Evolutionary conservation across 2,113 vertebrate species (phyloP).

Genomic region (Eleginops maclovinus): DNA sequence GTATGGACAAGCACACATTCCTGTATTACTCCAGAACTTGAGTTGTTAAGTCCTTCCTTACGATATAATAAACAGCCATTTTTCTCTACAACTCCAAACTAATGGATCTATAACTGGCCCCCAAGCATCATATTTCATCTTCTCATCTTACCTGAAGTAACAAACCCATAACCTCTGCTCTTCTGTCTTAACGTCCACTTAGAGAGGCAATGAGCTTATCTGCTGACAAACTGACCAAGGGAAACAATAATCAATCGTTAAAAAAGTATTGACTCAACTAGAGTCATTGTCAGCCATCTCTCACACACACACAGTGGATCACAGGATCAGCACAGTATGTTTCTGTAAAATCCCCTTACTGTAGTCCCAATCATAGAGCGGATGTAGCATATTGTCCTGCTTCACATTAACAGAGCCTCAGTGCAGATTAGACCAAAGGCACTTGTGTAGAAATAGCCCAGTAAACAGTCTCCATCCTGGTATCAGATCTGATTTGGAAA

Average conservation of each 20-base stretch:
- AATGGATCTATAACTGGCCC: not conserved
- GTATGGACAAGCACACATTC: too few relatives aligned
- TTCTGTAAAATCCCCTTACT: conserved; percentile 27
- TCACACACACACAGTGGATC: not conserved
- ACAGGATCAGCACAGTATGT: not conserved
- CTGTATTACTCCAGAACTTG: not conserved
- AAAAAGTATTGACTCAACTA: not conserved
- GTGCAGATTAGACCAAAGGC: conserved; percentile 32
- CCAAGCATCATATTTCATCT: conserved; percentile 6
- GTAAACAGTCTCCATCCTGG: conserved; percentile 47
- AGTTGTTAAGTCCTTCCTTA: not conserved
- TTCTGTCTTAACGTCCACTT: not conserved
- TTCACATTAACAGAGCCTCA: conserved; percentile 49
- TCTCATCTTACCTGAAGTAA: conserved; percentile 1
- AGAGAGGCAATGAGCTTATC: not conserved
- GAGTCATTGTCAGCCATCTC: not conserved
- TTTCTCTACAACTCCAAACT: not conserved
- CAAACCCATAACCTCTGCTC: not conserved
- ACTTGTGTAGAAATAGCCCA: conserved; percentile 37
- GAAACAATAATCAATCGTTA: not conserved
- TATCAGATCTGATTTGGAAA: conserved; percentile 70
- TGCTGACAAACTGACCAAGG: not conserved
- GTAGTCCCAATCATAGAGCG: conserved; percentile 4
- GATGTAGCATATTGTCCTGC: conserved; percentile 4
- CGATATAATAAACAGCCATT: not conserved